Conservation (phyloP, 2,888 invertebrate genomes). For the Drosophila neoperkinsi region DNA sequence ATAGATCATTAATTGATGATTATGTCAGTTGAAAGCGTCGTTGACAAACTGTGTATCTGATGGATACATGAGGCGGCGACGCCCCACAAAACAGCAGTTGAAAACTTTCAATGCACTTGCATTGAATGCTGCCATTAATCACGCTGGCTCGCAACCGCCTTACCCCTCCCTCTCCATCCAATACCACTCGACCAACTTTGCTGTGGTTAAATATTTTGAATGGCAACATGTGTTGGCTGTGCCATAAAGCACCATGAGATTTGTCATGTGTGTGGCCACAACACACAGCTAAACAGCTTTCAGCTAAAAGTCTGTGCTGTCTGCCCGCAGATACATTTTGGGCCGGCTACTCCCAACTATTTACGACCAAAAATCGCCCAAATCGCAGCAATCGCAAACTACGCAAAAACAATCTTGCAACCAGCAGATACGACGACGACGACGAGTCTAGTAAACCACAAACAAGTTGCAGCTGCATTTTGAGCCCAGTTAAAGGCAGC, state of each 20-base stretch:
- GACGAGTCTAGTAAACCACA: constrained; percentile 61
- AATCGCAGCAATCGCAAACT: constrained; percentile 63
- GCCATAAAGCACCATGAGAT: constrained; percentile 77
- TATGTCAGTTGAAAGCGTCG: constrained; percentile 82
- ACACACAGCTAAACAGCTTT: constrained; percentile 23
- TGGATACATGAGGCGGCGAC: constrained; percentile 58
- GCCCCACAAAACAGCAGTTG: constrained; percentile 22
- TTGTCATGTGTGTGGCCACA: constrained; percentile 75
- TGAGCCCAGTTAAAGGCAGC: constrained; percentile 30
- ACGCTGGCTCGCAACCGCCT: constrained; percentile 28
- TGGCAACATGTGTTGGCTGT: constrained; percentile 78
- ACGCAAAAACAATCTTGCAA: constrained; percentile 64
- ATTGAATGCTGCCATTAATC: constrained; percentile 76
- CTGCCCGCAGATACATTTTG: constrained; percentile 34
- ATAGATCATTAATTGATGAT: constrained; percentile 83
- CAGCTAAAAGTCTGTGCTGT: constrained; percentile 5
- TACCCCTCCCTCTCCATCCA: background rate
- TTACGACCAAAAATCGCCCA: constrained; percentile 48
- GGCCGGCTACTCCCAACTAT: constrained; percentile 58
- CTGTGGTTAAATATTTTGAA: constrained; percentile 82
- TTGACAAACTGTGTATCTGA: constrained; percentile 80
- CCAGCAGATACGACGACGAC: constrained; percentile 54
- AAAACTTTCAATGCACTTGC: constrained; percentile 69
- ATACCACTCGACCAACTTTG: constrained; percentile 30
- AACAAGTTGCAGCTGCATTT: constrained; percentile 72